Conservation (phyloP, 2,888 invertebrate species). For the Notodonta dromedarius region DNA sequence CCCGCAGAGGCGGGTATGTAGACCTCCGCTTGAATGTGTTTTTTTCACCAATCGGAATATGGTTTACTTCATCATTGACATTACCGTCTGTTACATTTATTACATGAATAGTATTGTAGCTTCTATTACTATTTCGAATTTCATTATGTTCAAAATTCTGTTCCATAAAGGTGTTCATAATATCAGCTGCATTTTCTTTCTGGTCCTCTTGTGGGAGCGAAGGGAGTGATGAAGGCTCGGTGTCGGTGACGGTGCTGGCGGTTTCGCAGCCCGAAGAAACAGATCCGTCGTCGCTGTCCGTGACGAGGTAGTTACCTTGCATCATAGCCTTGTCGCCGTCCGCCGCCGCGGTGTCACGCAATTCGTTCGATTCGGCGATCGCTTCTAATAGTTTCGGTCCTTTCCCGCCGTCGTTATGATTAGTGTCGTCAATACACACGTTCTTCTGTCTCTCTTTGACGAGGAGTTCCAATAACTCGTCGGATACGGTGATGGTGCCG, state of each 20-base stretch:
- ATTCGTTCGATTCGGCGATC: slow-evolving; percentile 69
- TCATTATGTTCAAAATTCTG: slow-evolving; percentile 50
- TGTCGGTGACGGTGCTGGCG: slow-evolving; percentile 88
- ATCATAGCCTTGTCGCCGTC: slow-evolving; percentile 56
- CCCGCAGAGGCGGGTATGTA: slow-evolving; percentile 74
- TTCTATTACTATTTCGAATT: slow-evolving; percentile 44
- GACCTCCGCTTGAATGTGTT: slow-evolving; percentile 71
- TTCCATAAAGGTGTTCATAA: slow-evolving; percentile 61
- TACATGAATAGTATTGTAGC: slow-evolving; percentile 53
- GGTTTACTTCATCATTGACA: slow-evolving; percentile 65
- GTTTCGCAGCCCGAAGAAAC: slow-evolving; percentile 93
- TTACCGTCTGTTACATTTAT: slow-evolving; percentile 34
- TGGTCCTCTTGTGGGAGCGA: slow-evolving; percentile 73
- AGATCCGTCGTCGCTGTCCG: slow-evolving; percentile 89
- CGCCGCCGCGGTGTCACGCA: slow-evolving; percentile 52
- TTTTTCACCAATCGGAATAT: slow-evolving; percentile 79
- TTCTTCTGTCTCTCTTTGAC: slow-evolving; percentile 61
- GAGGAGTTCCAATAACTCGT: slow-evolving; percentile 64
- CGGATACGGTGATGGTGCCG: slow-evolving; percentile 50
- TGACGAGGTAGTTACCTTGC: slow-evolving; percentile 82
- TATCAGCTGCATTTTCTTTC: slow-evolving; percentile 63
- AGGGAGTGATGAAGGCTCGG: slow-evolving; percentile 79
- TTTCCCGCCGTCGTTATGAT: slow-evolving; percentile 60
- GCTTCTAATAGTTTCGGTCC: slow-evolving; percentile 56
- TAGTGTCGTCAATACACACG: slow-evolving; percentile 52